Percentiles rank a stretch among this genome's conserved stretches.
These are phyloP conservation scores for Thymelicus lineola DNA, from an alignment of 2,888 invertebrate genomes.

Conservation along the genomic window DNA sequence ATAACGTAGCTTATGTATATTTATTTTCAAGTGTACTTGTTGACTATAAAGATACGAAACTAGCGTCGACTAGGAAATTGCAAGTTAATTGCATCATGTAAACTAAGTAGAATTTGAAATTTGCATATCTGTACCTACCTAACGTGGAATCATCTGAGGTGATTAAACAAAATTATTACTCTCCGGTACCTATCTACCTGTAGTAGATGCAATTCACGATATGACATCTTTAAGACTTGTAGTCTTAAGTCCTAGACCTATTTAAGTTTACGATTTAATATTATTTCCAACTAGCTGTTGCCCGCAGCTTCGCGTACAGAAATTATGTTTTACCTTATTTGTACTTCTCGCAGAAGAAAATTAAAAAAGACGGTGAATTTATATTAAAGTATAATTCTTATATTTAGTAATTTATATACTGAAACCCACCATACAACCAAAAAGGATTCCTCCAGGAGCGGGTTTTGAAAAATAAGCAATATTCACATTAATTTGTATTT, in stretches of 20 bases:
- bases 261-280: neutral
- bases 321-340: too few relatives aligned
- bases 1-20: neutral
- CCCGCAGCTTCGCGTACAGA: too few relatives aligned
- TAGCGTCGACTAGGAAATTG: constrained; percentile 18
- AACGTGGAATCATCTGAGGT: constrained; percentile 1
- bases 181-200: neutral
- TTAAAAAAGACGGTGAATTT: too few relatives aligned
- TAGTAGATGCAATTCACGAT: neutral
- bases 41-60: neutral
- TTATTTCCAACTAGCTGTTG: too few relatives aligned
- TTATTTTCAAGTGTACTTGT: constrained; percentile 12
- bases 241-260: too few relatives aligned
- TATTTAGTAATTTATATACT: too few relatives aligned
- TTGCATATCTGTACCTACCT: constrained; percentile 9
- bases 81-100: constrained; percentile 14
- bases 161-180: constrained; percentile 8
- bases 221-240: neutral
- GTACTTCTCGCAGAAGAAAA: too few relatives aligned
- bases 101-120: constrained; percentile 18
- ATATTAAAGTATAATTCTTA: too few relatives aligned
- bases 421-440: too few relatives aligned
- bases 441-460: too few relatives aligned
- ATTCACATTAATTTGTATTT: too few relatives aligned
- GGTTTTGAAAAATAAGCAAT: too few relatives aligned